phyloP scores from a whole-genome alignment of 35 echinoderm and acorn worm genomes.

The Amphiura filiformis region DNA sequence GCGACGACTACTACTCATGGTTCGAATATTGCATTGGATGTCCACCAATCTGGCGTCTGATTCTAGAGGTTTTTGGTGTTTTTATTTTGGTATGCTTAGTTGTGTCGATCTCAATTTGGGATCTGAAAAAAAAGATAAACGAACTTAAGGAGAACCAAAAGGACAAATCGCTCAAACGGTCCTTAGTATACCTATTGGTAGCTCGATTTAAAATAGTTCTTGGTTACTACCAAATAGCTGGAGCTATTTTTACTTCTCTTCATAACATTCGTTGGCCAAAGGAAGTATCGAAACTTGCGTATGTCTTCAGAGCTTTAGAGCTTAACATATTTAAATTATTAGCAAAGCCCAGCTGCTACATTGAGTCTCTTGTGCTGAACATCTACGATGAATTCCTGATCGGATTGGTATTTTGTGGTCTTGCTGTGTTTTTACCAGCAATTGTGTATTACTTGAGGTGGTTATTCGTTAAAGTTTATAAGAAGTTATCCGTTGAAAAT shows the following conservation, averaged over 20 bases:
- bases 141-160: too few species aligned
- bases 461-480: neutral
- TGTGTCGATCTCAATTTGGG: neutral
- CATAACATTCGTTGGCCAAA: constrained; percentile 27
- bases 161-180: neutral
- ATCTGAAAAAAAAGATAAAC: too few species aligned
- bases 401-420: neutral
- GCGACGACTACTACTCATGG: constrained; percentile 25
- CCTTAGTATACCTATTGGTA: constrained; percentile 8
- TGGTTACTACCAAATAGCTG: constrained; percentile 59
- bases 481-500: neutral
- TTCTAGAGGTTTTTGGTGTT: constrained; percentile 1
- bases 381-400: constrained; percentile 25
- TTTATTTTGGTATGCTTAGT: neutral
- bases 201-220: constrained; percentile 45
- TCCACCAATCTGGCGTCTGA: neutral
- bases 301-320: constrained; percentile 10
- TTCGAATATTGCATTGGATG: constrained; percentile 22
- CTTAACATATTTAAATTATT: constrained; percentile 27
- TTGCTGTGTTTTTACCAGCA: neutral
- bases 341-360: constrained; percentile 23
- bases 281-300: neutral
- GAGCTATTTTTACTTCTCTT: constrained; percentile 34
- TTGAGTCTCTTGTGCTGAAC: constrained; percentile 7
- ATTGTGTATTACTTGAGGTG: neutral